Evolutionary conservation across 2,888 invertebrate species (phyloP).

Genomic region (Diaphora mendica): DNA sequence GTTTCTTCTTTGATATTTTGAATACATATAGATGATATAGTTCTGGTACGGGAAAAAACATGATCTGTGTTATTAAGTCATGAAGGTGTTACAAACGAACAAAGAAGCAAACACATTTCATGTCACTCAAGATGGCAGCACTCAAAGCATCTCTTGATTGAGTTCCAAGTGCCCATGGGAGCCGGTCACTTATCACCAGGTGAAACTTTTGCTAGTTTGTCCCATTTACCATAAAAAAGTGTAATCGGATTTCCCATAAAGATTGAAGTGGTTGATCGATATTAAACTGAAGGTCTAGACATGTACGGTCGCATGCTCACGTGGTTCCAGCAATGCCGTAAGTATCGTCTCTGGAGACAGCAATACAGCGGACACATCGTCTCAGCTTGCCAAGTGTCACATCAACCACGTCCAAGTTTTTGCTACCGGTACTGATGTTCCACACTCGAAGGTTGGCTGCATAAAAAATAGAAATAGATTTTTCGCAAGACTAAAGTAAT

Average conservation of each 20-base stretch:
- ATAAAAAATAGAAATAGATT: slow-evolving; percentile 2
- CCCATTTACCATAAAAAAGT: not conserved
- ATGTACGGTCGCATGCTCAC: slow-evolving; percentile 81
- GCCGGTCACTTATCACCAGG: not conserved
- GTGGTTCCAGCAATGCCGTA: slow-evolving; percentile 95
- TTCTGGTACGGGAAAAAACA: not conserved
- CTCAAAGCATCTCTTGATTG: not conserved
- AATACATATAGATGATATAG: too few species aligned
- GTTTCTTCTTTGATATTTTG: not conserved
- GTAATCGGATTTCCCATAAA: not conserved
- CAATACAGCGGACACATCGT: slow-evolving; percentile 91
- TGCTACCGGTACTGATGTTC: slow-evolving; percentile 89
- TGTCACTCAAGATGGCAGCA: not conserved
- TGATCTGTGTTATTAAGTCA: too few species aligned
- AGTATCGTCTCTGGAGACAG: slow-evolving; percentile 89
- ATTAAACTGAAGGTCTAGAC: slow-evolving; percentile 1
- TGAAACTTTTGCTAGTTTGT: not conserved
- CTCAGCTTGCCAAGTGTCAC: slow-evolving; percentile 93
- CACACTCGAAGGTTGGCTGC: slow-evolving; percentile 90
- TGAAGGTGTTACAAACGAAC: not conserved
- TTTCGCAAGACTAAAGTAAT: too few species aligned
- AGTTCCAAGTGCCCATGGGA: not conserved
- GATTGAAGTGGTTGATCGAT: not conserved
- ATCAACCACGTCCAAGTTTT: slow-evolving; percentile 90
- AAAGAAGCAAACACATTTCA: not conserved